phyloP scores from a whole-genome alignment of 1,140 invertebrate genomes.

The Xylocopa sonorina region DNA sequence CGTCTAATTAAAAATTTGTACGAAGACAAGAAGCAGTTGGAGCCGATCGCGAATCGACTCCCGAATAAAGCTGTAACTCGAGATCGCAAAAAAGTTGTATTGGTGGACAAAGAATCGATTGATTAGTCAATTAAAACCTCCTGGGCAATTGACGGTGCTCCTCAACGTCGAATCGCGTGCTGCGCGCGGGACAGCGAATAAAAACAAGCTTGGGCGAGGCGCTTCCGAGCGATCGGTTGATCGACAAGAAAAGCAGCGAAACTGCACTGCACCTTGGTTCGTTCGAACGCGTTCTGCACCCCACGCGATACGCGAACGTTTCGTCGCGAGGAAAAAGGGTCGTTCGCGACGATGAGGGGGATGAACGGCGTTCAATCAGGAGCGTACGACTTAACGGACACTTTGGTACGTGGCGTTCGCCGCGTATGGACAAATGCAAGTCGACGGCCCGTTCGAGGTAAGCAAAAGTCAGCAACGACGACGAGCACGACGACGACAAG shows the following conservation, averaged over 20 bases:
- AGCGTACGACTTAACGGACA: conserved; percentile 46
- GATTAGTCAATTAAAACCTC: neutral
- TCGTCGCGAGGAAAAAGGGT: conserved; percentile 4
- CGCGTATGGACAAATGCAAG: conserved; percentile 46
- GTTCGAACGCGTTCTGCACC: conserved; percentile 14
- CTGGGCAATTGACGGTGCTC: conserved; percentile 17
- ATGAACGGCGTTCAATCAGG: conserved; percentile 35
- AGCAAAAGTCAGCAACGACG: conserved; percentile 22
- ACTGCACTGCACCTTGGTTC: neutral
- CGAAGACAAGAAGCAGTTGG: no score
- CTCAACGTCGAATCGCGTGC: conserved; percentile 32
- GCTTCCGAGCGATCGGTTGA: conserved; percentile 30
- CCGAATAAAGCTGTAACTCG: no score
- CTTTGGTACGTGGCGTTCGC: conserved; percentile 36
- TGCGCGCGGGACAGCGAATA: neutral
- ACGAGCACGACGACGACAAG: neutral
- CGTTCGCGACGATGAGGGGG: neutral
- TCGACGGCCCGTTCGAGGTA: neutral
- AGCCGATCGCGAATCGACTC: no score
- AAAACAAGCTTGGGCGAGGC: conserved; percentile 17
- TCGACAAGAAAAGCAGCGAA: conserved; percentile 22
- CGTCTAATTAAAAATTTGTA: no score
- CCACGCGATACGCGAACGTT: neutral
- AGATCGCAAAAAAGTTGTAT: no score
- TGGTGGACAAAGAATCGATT: neutral